Evolutionary conservation across 2,888 invertebrate species (phyloP), one percentile per base, ranked within the genome.

Genomic region (Oscheius sp.): DNA sequence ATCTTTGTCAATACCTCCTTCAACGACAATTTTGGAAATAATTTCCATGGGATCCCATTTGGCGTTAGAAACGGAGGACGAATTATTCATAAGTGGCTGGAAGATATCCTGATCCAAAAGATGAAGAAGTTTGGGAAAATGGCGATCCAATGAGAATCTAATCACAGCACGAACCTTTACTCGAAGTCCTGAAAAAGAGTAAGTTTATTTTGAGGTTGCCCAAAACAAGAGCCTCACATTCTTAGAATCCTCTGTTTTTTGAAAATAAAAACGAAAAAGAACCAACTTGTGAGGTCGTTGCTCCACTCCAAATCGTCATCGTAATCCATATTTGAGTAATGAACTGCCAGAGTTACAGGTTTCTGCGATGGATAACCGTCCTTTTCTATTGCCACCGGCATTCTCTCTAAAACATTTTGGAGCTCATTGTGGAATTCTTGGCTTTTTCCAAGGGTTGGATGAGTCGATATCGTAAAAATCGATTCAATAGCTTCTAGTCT

Each of bases 241-340:
- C n/a, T n/a, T n/a, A n/a, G n/a, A n/a, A n/a, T n/a, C n/a, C n/a
- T n/a, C n/a, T n/a, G n/a, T n/a, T n/a, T n/a, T n/a, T n/a, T n/a
- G n/a, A n/a, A n/a, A n/a, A n/a, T n/a, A n/a, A 12, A 3, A 6
- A 6, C 3, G 4, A 17, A 6, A 3, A 45, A 52, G 33, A 64
- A 48, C 76, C 31, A 52, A 82, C 81, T 66, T 15, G 68, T 73
- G 50, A 74, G 78, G 61, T 78, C 78, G n/a, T 78, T 73, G 15
- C 61, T 58, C 65, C 76, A 73, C 31, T 80, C 82, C 10, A 66
- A 46, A 29, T 82, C 82, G 39, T 75, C 75, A 12, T 82, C 81
- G 58, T 73, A 82, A 52, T 82, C 82, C 82, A 82, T 80, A 8
- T 65, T 65, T 1, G 78, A 81, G 65, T 80, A 82, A 42, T 83